Conservation (phyloP, 2,113 vertebrate genomes). For the Salvelinus fontinalis region DNA sequence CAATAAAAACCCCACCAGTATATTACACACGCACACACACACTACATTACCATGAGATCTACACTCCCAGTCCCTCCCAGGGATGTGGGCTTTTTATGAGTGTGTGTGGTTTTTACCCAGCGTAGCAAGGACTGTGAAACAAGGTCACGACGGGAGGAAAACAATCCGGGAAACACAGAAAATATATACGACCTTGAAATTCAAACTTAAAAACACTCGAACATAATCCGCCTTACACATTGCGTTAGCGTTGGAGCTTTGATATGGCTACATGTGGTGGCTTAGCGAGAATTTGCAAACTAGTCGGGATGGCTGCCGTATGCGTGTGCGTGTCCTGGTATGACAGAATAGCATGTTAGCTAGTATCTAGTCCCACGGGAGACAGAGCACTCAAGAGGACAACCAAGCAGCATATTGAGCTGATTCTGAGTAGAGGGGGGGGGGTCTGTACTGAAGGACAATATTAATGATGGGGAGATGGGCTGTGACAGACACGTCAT, state of each 20-base stretch:
- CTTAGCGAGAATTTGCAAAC: no score
- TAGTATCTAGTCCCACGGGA: background rate
- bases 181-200: background rate
- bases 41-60: no score
- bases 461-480: conserved; percentile 7
- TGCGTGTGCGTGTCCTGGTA: background rate
- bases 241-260: no score
- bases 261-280: no score
- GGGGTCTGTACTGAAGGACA: background rate
- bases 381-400: background rate
- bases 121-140: background rate
- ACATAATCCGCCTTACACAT: background rate
- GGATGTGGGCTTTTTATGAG: no score
- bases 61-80: no score
- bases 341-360: background rate
- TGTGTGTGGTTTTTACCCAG: background rate
- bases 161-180: background rate
- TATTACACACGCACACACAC: background rate
- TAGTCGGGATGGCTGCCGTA: background rate
- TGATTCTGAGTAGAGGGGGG: background rate
- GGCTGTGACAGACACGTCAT: background rate
- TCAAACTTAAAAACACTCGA: background rate
- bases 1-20: background rate
- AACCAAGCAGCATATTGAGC: background rate
- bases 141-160: background rate